phyloP scores from a whole-genome alignment of 2,888 invertebrate species.

The Cosmia trapezina region DNA sequence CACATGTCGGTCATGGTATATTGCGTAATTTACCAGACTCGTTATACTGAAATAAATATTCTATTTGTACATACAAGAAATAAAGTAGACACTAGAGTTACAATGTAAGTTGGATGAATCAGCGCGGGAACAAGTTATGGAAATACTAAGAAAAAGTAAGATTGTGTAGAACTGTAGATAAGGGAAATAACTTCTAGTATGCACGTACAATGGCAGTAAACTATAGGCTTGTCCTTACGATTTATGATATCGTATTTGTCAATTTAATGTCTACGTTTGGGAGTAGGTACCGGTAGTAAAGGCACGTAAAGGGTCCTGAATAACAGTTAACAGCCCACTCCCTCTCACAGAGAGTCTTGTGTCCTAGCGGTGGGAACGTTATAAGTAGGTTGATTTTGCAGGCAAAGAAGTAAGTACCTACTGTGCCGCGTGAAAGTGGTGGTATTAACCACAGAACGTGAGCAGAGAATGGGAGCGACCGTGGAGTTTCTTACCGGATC shows the following conservation, averaged over 20 bases:
- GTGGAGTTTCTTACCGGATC: too few relatives aligned
- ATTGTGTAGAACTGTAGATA: background rate
- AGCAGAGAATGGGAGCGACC: too few relatives aligned
- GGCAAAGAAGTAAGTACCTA: background rate
- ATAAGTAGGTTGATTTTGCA: background rate
- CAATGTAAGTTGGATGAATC: background rate
- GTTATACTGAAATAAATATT: constrained; percentile 6
- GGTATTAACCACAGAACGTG: too few relatives aligned
- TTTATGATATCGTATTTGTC: background rate
- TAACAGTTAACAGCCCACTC: background rate
- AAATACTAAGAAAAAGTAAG: too few relatives aligned
- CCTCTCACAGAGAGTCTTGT: background rate
- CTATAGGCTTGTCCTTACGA: background rate
- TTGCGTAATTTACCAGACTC: constrained; percentile 38
- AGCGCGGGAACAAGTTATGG: background rate
- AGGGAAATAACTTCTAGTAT: background rate
- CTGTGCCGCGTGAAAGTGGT: background rate
- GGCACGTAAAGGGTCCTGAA: background rate
- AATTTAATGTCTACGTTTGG: background rate
- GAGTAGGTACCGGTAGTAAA: background rate
- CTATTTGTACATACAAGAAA: constrained; percentile 2
- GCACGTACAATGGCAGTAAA: constrained; percentile 1
- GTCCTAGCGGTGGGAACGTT: too few relatives aligned
- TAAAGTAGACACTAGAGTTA: background rate
- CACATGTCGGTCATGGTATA: constrained; percentile 42